Conservation (phyloP, 2,113 vertebrate species). For the Trochalopteron elliotii region DNA sequence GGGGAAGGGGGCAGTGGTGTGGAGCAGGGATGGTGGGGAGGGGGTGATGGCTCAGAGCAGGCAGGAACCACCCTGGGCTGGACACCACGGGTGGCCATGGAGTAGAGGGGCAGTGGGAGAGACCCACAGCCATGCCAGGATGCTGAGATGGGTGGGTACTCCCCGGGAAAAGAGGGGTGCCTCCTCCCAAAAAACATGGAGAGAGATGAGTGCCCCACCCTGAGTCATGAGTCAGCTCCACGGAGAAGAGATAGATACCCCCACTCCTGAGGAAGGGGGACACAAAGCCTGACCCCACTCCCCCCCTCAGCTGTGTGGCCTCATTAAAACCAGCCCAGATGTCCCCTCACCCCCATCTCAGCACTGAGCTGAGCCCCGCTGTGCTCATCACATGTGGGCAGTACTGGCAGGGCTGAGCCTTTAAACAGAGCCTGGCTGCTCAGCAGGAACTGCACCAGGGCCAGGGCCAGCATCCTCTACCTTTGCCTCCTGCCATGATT, state of each 20-base stretch:
- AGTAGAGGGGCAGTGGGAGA: not conserved
- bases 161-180: not conserved
- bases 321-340: not conserved
- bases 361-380: not conserved
- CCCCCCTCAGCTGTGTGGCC: not conserved
- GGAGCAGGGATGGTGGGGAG: not conserved
- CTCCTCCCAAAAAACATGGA: too few species aligned
- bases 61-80: not conserved
- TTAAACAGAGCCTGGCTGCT: not conserved
- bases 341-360: not conserved
- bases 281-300: not conserved
- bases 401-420: not conserved
- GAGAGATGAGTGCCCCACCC: not conserved
- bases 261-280: not conserved
- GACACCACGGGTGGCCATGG: accelerated
- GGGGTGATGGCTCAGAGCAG: not conserved
- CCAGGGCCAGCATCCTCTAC: not conserved
- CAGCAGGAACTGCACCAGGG: not conserved
- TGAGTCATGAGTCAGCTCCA: accelerated
- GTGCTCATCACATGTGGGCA: not conserved
- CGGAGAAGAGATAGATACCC: not conserved
- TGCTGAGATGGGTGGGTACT: not conserved
- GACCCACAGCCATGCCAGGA: accelerated
- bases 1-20: not conserved
- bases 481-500: not conserved